phyloP scores from a whole-genome alignment of 2,888 invertebrate species.

The Agapetus fuscipes region DNA sequence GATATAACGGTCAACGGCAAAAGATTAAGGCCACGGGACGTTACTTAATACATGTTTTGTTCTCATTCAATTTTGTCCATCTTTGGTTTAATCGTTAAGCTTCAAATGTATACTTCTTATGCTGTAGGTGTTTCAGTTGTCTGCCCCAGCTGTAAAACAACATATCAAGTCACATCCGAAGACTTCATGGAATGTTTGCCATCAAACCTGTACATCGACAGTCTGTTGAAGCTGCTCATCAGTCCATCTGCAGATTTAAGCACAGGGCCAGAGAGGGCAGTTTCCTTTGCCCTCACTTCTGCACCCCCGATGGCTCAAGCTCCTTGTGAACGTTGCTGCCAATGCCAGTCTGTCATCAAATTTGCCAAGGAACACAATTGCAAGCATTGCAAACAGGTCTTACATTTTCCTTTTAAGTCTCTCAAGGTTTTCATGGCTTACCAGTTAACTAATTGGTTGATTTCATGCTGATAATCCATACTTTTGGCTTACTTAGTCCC shows the following conservation, averaged over 20 bases:
- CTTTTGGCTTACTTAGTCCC: too few relatives aligned
- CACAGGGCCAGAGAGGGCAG: slow-evolving; percentile 19
- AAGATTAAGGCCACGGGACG: too few relatives aligned
- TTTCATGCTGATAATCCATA: too few relatives aligned
- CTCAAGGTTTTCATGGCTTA: too few relatives aligned
- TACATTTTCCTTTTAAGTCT: slow-evolving; percentile 16
- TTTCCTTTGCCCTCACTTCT: slow-evolving; percentile 4
- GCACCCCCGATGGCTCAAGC: slow-evolving; percentile 24
- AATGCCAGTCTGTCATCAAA: slow-evolving; percentile 24
- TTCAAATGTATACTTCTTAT: too few relatives aligned
- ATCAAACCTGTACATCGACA: slow-evolving; percentile 58
- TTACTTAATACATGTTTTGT: too few relatives aligned
- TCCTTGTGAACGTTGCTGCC: slow-evolving; percentile 29
- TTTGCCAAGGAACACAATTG: slow-evolving; percentile 31
- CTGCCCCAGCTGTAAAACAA: slow-evolving; percentile 49
- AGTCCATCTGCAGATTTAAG: slow-evolving; percentile 24
- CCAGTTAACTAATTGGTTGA: not conserved
- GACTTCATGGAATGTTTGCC: slow-evolving; percentile 48
- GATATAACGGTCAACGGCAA: too few relatives aligned
- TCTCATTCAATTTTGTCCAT: too few relatives aligned
- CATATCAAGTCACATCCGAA: slow-evolving; percentile 37
- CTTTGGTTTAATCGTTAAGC: too few relatives aligned
- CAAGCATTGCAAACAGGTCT: slow-evolving; percentile 53
- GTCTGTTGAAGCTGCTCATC: slow-evolving; percentile 44
- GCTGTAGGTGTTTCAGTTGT: too few relatives aligned